Evolutionary conservation across 2,797 vertebrate genomes (phyloP).

Genomic region (Pelobates cultripes): DNA sequence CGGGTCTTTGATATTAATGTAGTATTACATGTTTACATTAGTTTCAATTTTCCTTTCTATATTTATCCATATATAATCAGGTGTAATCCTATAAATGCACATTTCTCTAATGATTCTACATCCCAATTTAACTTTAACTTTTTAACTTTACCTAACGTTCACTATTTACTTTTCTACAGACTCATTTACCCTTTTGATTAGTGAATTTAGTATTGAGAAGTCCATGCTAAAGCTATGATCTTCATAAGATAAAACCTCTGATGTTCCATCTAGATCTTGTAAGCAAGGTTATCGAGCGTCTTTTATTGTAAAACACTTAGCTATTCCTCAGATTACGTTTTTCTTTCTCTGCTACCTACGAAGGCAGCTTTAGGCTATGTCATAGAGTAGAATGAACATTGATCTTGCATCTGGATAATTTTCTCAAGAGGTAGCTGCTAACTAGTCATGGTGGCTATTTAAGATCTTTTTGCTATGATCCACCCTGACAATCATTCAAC

Average conservation of each 20-base stretch:
- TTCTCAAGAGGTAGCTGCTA: conserved; percentile 25
- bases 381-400: conserved; percentile 2
- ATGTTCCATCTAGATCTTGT: background rate
- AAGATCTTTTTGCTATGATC: conserved; percentile 29
- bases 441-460: conserved; percentile 32
- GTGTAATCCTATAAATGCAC: too few relatives aligned
- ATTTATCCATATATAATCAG: too few relatives aligned
- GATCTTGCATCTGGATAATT: conserved; percentile 30
- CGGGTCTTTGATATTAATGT: too few relatives aligned
- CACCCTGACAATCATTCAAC: conserved; percentile 24
- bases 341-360: background rate
- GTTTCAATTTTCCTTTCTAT: too few relatives aligned
- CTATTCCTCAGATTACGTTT: background rate
- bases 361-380: conserved; percentile 3
- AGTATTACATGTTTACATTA: too few relatives aligned
- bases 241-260: background rate
- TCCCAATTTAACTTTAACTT: too few relatives aligned
- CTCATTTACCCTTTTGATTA: too few relatives aligned
- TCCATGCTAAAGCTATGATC: background rate
- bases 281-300: background rate
- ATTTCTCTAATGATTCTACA: too few relatives aligned
- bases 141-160: too few relatives aligned
- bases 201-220: too few relatives aligned
- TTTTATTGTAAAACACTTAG: background rate
- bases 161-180: too few relatives aligned